Percentiles rank a stretch among this genome's conserved stretches.
phyloP scores from a whole-genome alignment of 2,888 invertebrate species.

The Erannis defoliaria region DNA sequence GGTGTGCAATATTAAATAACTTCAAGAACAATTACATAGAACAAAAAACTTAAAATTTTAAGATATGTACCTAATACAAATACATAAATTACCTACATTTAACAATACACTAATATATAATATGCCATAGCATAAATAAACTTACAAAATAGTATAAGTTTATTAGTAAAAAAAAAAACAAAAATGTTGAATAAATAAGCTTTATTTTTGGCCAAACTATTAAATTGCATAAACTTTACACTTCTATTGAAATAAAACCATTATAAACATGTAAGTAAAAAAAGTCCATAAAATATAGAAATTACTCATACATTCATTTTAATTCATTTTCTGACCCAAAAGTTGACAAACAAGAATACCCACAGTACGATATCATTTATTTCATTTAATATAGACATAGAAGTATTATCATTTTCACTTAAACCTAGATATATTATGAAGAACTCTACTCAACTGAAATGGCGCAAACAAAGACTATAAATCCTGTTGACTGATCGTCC shows the following conservation, averaged over 20 bases:
- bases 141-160: neutral
- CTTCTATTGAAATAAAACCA: slow-evolving; percentile 65
- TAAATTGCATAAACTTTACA: slow-evolving; percentile 78
- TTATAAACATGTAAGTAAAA: slow-evolving; percentile 54
- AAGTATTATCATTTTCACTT: slow-evolving; percentile 36
- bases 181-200: slow-evolving; percentile 81
- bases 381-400: slow-evolving; percentile 17
- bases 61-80: no score
- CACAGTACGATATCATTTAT: neutral
- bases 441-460: slow-evolving; percentile 4
- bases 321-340: slow-evolving; percentile 24
- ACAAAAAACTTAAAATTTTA: no score
- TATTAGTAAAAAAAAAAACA: slow-evolving; percentile 47
- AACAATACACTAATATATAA: no score
- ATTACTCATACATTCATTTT: slow-evolving; percentile 8
- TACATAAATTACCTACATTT: no score
- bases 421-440: slow-evolving; percentile 37
- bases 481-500: no score
- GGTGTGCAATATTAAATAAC: no score
- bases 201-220: slow-evolving; percentile 86
- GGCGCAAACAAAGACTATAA: no score
- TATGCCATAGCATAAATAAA: no score
- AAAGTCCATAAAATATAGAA: slow-evolving; percentile 37
- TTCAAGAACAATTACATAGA: no score
- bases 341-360: slow-evolving; percentile 15